Percentiles rank a stretch among this genome's conserved stretches.
These are phyloP conservation scores for Glandiceps talaboti DNA, from an alignment of 53 echinoderm and acorn worm genomes.

Conservation along the genomic window DNA sequence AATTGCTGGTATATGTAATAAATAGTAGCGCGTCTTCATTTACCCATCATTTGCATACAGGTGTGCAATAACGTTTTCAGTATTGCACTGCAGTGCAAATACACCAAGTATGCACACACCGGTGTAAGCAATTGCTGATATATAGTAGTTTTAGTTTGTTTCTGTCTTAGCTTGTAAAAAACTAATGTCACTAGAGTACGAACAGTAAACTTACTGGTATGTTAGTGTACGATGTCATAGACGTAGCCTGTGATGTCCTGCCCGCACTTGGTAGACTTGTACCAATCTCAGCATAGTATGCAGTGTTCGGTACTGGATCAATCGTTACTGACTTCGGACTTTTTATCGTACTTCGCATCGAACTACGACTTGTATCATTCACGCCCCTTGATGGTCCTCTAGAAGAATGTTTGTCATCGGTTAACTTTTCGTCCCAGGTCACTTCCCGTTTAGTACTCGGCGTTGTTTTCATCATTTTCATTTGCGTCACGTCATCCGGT, in stretches of 20 bases:
- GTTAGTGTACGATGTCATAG: constrained; percentile 7
- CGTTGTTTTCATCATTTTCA: not conserved
- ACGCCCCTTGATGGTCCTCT: not conserved
- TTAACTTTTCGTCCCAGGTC: constrained; percentile 68
- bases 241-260: not conserved
- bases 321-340: constrained; percentile 61
- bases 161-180: no score
- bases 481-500: constrained; percentile 59
- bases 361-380: not conserved
- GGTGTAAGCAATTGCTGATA: no score
- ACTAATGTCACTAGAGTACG: no score
- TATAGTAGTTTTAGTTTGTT: no score
- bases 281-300: constrained; percentile 27
- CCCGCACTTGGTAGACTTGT: constrained; percentile 3
- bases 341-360: not conserved
- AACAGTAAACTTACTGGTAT: not conserved
- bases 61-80: no score
- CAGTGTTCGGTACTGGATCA: constrained; percentile 49
- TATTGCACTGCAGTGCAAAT: no score
- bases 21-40: no score
- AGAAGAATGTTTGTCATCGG: constrained; percentile 5
- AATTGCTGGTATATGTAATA: no score
- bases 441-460: constrained; percentile 48
- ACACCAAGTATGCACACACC: no score
- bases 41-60: no score